Base-by-base conservation (phyloP, 2,797 vertebrate species). In the Melopsittacus undulatus region DNA sequence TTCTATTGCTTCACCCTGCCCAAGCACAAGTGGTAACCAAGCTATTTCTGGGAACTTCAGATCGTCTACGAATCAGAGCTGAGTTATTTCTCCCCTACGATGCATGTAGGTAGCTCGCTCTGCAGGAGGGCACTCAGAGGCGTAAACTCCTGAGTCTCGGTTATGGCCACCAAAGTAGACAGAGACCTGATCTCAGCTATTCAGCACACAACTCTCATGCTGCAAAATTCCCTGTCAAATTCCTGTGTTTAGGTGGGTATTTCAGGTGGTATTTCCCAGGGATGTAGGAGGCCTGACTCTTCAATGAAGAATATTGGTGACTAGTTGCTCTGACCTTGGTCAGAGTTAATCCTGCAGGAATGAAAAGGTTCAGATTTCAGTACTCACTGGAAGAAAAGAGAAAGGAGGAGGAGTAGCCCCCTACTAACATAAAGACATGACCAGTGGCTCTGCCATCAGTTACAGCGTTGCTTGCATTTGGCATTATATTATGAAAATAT, bases 401-500 rank as follows among this genome's bases (percentile, higher is more conserved):
- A 85, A 84, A 24, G 69, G 63, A 87, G 90, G 72, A 69, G 82
- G 74, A 86, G 51, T 59, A 89, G 76, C 67, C 76, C 88, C 54
- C 54, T 86, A 15, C 77, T 56, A 83, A 57, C 81, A 88, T n/a
- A 90, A 89, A 57, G 89, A 73, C 78, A 26, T 34, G 75, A 75
- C 86, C 90, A 83, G 68, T 52, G 52, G 68, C 83, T 93, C 75
- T 75, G 83, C 93, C 86, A 59, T 87, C 94, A 48, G 72, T 52
- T 57, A 79, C 8, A 86, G 66, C 45, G 26, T 77, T 66, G 74
- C 92, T 90, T 91, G 77, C 84, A 62, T 95, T 94, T 89, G 75
- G 80, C 84, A 87, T 95, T 78, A 81, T 62, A 92, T 95, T 95
- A 96, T 88, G 92, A 95, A 97, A 97, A 96, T 95, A 95, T n/a